Conservation (phyloP, 1,140 invertebrate species). For the Diprion similis region DNA sequence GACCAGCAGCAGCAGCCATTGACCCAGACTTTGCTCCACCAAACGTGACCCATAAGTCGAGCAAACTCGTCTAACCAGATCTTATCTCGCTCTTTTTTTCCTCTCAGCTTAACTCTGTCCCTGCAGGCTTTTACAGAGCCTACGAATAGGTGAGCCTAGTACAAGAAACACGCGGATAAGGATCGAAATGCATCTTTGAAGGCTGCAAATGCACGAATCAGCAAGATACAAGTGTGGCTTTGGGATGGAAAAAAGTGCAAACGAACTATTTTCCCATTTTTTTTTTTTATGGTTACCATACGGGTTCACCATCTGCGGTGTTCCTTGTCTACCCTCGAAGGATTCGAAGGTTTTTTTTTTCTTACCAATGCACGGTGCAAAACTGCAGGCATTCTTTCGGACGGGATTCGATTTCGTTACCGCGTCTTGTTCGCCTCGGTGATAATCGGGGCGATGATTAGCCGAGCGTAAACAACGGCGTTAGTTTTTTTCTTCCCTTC, state of each 20-base stretch:
- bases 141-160: too few species aligned
- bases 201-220: background rate
- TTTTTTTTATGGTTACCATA: too few species aligned
- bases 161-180: background rate
- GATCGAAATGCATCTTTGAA: background rate
- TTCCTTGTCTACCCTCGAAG: too few species aligned
- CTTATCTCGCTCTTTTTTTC: background rate
- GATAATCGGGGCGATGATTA: background rate
- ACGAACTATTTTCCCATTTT: background rate
- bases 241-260: background rate
- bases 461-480: background rate
- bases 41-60: background rate
- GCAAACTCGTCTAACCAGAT: background rate
- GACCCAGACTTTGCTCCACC: conserved; percentile 1
- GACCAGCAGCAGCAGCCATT: background rate
- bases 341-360: background rate
- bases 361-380: background rate
- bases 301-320: too few species aligned
- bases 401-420: background rate
- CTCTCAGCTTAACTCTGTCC: background rate
- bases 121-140: too few species aligned
- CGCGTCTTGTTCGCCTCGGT: background rate
- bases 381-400: background rate
- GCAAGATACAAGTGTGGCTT: background rate
- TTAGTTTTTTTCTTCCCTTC: background rate